phyloP scores from a whole-genome alignment of 2,113 vertebrate species.

The Pelecanus crispus region DNA sequence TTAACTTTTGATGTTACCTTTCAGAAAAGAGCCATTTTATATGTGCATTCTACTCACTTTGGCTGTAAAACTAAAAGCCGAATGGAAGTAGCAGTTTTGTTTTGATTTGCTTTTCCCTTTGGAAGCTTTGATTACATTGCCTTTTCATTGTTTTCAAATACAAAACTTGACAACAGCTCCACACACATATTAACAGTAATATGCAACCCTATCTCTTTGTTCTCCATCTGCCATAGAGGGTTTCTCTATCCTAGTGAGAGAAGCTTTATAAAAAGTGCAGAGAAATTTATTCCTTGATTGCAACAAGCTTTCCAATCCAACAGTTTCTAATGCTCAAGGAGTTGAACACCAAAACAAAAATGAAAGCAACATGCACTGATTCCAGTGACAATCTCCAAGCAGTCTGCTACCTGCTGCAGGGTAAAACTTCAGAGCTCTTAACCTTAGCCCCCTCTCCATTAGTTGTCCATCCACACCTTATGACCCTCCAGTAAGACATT shows the following conservation, averaged over 20 bases:
- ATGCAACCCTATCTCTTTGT: not conserved
- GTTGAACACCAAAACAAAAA: not conserved
- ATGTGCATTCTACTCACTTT: not conserved
- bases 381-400: not conserved
- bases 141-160: not conserved
- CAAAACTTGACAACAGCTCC: not conserved
- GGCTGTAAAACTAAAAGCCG: not conserved
- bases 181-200: not conserved
- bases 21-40: not conserved
- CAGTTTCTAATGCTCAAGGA: not conserved
- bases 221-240: not conserved
- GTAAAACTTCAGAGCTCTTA: not conserved
- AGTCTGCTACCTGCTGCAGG: not conserved
- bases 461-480: not conserved
- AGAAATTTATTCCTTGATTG: not conserved
- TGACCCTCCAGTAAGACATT: not conserved
- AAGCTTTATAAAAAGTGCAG: not conserved
- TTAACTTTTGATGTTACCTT: not conserved
- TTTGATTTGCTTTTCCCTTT: not conserved
- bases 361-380: not conserved
- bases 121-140: not conserved
- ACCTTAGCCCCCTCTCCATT: not conserved
- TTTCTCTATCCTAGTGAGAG: not conserved
- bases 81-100: not conserved
- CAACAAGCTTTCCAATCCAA: not conserved